These are phyloP conservation scores for Sinodicranocentrus sp. DNA, from an alignment of 2,888 invertebrate species.

Conservation along the genomic window DNA sequence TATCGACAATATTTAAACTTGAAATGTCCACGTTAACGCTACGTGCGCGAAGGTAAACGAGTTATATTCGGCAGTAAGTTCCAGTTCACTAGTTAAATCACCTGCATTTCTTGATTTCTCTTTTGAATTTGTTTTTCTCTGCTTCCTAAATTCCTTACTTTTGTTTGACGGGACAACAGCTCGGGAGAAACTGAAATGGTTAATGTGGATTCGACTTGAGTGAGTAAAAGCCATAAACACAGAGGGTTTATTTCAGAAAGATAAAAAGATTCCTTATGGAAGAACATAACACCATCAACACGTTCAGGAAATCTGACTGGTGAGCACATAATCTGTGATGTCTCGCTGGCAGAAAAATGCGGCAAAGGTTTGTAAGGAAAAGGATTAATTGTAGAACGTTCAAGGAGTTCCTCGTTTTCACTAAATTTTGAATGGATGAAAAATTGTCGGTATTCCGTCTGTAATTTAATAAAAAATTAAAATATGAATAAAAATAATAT, in stretches of 20 bases:
- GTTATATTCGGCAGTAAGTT: too few relatives aligned
- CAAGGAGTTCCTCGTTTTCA: slow-evolving; percentile 82
- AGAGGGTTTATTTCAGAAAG: slow-evolving; percentile 80
- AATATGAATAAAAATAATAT: too few relatives aligned
- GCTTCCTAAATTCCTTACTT: slow-evolving; percentile 32
- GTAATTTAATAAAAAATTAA: too few relatives aligned
- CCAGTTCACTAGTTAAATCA: background rate
- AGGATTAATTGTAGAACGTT: slow-evolving; percentile 76
- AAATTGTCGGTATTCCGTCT: slow-evolving; percentile 91
- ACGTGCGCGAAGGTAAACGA: too few relatives aligned
- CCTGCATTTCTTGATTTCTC: slow-evolving; percentile 32
- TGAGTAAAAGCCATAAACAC: slow-evolving; percentile 72
- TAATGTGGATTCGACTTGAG: slow-evolving; percentile 63
- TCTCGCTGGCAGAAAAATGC: slow-evolving; percentile 78
- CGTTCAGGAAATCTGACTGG: slow-evolving; percentile 73
- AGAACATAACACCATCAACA: slow-evolving; percentile 94
- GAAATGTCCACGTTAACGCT: too few relatives aligned
- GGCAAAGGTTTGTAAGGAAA: slow-evolving; percentile 77
- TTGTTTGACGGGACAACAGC: slow-evolving; percentile 51
- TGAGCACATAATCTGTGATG: slow-evolving; percentile 36
- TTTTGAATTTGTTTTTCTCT: slow-evolving; percentile 25
- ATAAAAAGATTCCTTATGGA: slow-evolving; percentile 90
- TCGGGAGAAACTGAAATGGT: slow-evolving; percentile 66
- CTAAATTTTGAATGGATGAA: slow-evolving; percentile 88
- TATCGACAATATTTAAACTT: too few relatives aligned